Base-by-base conservation (phyloP, 1,140 invertebrate genomes). In the Dendroctonus ponderosae region DNA sequence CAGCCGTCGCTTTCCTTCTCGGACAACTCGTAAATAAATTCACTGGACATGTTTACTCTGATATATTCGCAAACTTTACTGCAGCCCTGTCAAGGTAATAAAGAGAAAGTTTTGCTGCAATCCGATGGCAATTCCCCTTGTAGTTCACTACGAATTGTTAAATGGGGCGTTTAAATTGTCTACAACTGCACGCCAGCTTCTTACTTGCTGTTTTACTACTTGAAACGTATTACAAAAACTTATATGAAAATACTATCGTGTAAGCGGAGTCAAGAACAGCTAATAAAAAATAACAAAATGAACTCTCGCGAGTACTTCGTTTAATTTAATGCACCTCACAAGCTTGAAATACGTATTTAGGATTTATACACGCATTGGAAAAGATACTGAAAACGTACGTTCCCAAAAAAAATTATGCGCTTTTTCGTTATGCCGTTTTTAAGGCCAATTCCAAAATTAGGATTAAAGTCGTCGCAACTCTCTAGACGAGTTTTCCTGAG, bases 1-100 rank as follows among this genome's bases (percentile, higher is more conserved):
- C 26, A 26, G 26, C 26, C 26, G 26, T 26, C 26, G 26, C 26
- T 26, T 26, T 26, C 26, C 26, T 26, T 26, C 26, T 26, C 26
- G 26, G 26, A 60, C 44, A 49, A 49, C 60, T 62, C 60, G 41
- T 62, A 62, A 62, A 62, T 62, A 62, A 52, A 62, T 62, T 62
- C 60, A 37, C 14, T 62, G 60, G 60, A 62, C 60, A 62, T 62
- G 60, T 62, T 62, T 62, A 62, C 60, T 38, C 48, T 62, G 49
- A 62, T 62, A 62, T 62, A 62, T 62, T 62, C 37, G 60, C 39
- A 51, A 62, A 62, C 48, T 62, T 62, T 62, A 42, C 60, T 62
- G 60, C 60, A 62, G 60, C 37, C 39, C 50, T 62, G 60, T 62
- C 50, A 62, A 62, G 60, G 60, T 62, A 62, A 62, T 60, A 60